Base-by-base conservation (phyloP, 92 coral and sea anemone species). In the Epizoanthus fatuus region DNA sequence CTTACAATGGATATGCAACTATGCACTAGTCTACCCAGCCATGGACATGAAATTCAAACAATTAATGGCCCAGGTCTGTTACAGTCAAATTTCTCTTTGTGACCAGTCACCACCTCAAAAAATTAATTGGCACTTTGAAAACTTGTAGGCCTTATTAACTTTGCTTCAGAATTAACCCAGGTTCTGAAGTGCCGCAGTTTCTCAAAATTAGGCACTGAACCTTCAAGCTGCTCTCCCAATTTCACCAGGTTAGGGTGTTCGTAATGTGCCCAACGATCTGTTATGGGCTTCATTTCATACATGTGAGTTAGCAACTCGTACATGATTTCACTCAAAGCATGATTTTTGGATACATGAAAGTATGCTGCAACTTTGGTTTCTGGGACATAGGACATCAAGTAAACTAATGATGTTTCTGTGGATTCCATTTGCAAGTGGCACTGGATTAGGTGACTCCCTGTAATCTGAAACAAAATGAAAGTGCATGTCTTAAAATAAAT, bases 321-420 rank as follows among this genome's bases (percentile, higher is more conserved):
- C 92, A 68, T 88, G 44, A 88, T 88, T 60, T 88, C 92, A 82
- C 62, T 72, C 62, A 82, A 83, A 82, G 72, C 75, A 66, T 82
- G 85, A 78, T 82, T 78, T 83, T 47, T 89, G 12, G 70, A 3
- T 70, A 84, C 74, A 79, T 51, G 92, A 72, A 84, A 84, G 54
- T 84, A 89, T 56, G 60, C 77, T 57, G 89, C 77, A 16, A 20
- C 81, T 76, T 89, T 83, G 81, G 25, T 79, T 86, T 81, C 82
- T 81, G 85, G 89, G 19, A 81, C 90, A 81, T 73, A 86, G 80
- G 90, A 86, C 84, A 86, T 90, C 89, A 90, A 85, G 84, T 85
- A 90, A 80, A 68, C 82, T 66, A 85, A 63, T 47, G 72, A 49
- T 90, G 87, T 86, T 73, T 81, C 77, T 10, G 93, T 86, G 83